phyloP scores from a whole-genome alignment of 2,797 vertebrate species.

The Pangasius sanitwongsei region DNA sequence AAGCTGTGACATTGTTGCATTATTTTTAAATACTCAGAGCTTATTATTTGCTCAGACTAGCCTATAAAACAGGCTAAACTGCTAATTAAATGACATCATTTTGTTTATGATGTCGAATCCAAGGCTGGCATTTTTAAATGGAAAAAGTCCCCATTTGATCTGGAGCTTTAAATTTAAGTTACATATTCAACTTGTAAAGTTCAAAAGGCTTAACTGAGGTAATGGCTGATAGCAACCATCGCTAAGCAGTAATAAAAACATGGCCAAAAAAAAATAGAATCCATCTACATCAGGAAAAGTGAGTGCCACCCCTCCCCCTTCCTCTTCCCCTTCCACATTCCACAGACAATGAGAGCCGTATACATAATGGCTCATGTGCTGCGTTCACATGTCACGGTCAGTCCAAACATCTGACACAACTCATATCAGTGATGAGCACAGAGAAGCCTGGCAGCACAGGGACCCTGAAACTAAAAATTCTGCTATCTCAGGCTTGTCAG shows the following conservation, averaged over 20 bases:
- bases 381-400: slow-evolving; percentile 44
- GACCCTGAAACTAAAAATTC: background rate
- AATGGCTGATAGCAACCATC: background rate
- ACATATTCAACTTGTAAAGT: background rate
- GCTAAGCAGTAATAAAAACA: background rate
- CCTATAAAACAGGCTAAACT: background rate
- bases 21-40: background rate
- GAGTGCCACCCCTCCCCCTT: slow-evolving; percentile 32
- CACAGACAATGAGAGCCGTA: slow-evolving; percentile 33
- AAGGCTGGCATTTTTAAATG: background rate
- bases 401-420: slow-evolving; percentile 10
- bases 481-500: background rate
- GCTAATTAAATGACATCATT: background rate
- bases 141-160: background rate
- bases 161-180: background rate
- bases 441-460: background rate
- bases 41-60: background rate
- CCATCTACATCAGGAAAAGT: slow-evolving; percentile 27
- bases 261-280: background rate
- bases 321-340: slow-evolving; percentile 43
- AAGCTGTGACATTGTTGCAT: background rate
- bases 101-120: background rate
- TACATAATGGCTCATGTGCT: slow-evolving; percentile 45
- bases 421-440: background rate
- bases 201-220: background rate